These are phyloP conservation scores for Xylocampa areola DNA, from an alignment of 2,888 invertebrate species.

Conservation along the genomic window DNA sequence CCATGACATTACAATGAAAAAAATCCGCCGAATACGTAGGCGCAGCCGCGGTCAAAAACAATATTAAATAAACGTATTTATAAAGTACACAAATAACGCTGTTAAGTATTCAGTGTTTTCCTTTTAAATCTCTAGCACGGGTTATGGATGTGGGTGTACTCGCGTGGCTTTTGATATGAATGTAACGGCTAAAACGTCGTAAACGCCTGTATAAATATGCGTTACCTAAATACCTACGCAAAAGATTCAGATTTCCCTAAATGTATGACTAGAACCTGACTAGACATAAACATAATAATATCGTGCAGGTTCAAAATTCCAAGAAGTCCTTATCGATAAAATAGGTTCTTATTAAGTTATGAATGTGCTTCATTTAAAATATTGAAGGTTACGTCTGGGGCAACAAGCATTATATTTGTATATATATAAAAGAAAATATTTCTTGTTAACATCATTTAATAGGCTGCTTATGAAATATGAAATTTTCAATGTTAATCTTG, in stretches of 20 bases:
- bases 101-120: not conserved
- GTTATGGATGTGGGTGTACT: slow-evolving; percentile 12
- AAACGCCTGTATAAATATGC: not conserved
- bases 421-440: not conserved
- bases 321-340: not conserved
- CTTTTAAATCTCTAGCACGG: slow-evolving; percentile 10
- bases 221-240: slow-evolving; percentile 11
- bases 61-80: no score
- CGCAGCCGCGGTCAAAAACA: no score
- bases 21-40: no score
- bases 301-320: no score
- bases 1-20: no score
- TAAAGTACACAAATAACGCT: no score
- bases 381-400: not conserved
- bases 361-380: not conserved
- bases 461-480: slow-evolving; percentile 4
- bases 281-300: no score
- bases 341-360: not conserved
- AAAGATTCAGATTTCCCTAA: slow-evolving; percentile 5
- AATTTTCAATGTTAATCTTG: slow-evolving; percentile 46
- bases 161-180: slow-evolving; percentile 19
- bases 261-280: no score
- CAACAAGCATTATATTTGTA: not conserved
- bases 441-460: slow-evolving; percentile 19
- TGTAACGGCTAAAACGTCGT: slow-evolving; percentile 1